Evolutionary conservation across 2,888 invertebrate species (phyloP), one percentile per base, ranked within the genome.

Genomic region (Branchellion lobata): DNA sequence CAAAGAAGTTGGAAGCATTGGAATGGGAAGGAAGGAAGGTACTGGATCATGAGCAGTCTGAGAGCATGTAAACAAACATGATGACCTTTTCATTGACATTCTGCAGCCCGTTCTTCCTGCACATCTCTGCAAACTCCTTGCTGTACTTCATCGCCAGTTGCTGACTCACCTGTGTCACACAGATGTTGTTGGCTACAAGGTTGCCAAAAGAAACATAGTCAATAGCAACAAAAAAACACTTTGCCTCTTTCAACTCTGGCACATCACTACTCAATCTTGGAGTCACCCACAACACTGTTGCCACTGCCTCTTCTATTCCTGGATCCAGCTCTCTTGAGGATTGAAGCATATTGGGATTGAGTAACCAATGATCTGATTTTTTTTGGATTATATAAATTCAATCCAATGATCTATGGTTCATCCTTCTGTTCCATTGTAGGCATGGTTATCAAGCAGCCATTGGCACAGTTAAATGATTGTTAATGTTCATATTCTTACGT

Each of bases 231-330:
- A 11, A 27, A 2, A 34, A 40, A 14, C 40, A 40, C 93, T 87
- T 92, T 18, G 40, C 40, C 0, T 47, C 73, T 11, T 31, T 72
- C 33, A 92, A 85, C 85, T 91, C 94, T 87, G 92, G 91, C 51
- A 89, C 86, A 83, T 91, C 90, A 27, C 89, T 86, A 79, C 88
- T 88, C 85, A 99, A 90, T 73, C 98, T 91, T 0, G 98, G 97
- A 18, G 97, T 93, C 0, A 94, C 95, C 99, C 99, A 99, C 81
- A 99, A 91, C n/a, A 97, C 89, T 84, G 93, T 96, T 0, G 96
- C 94, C 81, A 99, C 94, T 0, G 98, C 93, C 88, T 99, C 98
- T 1, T 95, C 92, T 21, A 99, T 91, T 0, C 98, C 97, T 83
- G 95, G 95, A 86, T 99, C 98, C 18, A 98, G 84, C 78, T 90